These are phyloP conservation scores for Rhynchotus rufescens DNA, from an alignment of 2,797 vertebrate species.

Conservation along the genomic window DNA sequence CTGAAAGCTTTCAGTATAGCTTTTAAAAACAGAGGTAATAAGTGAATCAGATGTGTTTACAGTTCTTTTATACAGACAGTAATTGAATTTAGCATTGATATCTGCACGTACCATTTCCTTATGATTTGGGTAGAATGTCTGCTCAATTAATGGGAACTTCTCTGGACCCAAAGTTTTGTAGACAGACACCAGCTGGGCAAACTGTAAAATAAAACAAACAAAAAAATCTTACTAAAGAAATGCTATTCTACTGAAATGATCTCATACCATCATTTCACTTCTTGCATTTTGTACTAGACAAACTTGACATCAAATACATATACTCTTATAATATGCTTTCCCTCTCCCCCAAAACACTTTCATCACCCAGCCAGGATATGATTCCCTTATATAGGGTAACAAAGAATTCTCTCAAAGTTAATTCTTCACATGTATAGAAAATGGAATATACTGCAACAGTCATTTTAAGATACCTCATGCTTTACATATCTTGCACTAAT, in stretches of 20 bases:
- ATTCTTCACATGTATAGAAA: neutral
- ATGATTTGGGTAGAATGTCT: slow-evolving; percentile 98
- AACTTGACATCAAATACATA: neutral
- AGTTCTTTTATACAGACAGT: neutral
- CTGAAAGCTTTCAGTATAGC: neutral
- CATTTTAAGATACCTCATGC: neutral
- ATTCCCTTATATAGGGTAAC: neutral
- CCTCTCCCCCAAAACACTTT: neutral
- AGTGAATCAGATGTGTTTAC: neutral
- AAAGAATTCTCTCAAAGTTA: neutral
- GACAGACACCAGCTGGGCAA: slow-evolving; percentile 93
- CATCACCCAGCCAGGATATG: neutral
- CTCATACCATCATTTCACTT: neutral
- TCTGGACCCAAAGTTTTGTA: slow-evolving; percentile 92
- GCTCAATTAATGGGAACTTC: slow-evolving; percentile 96
- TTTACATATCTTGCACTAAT: neutral
- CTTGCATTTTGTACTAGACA: neutral
- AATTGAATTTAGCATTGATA: neutral
- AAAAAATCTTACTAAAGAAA: neutral
- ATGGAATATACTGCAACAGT: fast-evolving
- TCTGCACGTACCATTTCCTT: slow-evolving; percentile 93
- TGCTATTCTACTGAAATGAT: neutral
- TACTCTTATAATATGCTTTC: fast-evolving
- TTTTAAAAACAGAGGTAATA: neutral
- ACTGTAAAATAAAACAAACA: slow-evolving; percentile 83